A percentile compares a stretch with the other conserved stretches of the same genome.
Evolutionary conservation across 2,888 invertebrate species (phyloP).

Genomic region (Tuta absoluta): DNA sequence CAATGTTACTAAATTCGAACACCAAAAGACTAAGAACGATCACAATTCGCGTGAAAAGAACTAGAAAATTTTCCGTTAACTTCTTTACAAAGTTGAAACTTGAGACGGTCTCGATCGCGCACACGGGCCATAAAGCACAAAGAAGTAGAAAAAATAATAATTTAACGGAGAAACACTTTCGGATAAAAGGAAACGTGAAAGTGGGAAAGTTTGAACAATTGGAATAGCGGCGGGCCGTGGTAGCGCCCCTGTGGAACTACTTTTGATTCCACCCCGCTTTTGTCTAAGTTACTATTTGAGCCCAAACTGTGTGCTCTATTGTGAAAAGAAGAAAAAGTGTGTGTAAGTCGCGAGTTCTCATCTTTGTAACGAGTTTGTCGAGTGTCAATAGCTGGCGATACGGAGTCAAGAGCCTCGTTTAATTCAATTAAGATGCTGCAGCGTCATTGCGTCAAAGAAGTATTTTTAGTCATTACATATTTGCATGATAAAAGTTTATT

Average conservation of each 20-base stretch:
- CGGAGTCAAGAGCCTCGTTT: conserved; percentile 50
- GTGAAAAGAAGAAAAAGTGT: conserved; percentile 48
- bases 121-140: conserved; percentile 63
- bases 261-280: conserved; percentile 70
- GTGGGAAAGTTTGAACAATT: conserved; percentile 75
- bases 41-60: conserved; percentile 18
- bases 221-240: conserved; percentile 64
- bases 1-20: not conserved
- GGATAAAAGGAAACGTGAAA: conserved; percentile 75
- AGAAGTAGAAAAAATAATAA: conserved; percentile 66
- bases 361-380: conserved; percentile 44
- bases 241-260: conserved; percentile 64
- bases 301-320: conserved; percentile 61
- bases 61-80: conserved; percentile 23
- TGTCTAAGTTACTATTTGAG: conserved; percentile 76
- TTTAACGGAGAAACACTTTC: conserved; percentile 69
- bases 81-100: conserved; percentile 30
- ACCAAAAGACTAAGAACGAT: conserved; percentile 15
- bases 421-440: conserved; percentile 46
- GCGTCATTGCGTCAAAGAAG: conserved; percentile 21
- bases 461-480: too few species aligned
- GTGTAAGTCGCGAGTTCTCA: conserved; percentile 54
- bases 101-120: conserved; percentile 44
- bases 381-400: conserved; percentile 39
- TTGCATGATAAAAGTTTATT: too few species aligned